Conservation (phyloP, 2,888 invertebrate genomes). For the Anthophora plumipes region DNA sequence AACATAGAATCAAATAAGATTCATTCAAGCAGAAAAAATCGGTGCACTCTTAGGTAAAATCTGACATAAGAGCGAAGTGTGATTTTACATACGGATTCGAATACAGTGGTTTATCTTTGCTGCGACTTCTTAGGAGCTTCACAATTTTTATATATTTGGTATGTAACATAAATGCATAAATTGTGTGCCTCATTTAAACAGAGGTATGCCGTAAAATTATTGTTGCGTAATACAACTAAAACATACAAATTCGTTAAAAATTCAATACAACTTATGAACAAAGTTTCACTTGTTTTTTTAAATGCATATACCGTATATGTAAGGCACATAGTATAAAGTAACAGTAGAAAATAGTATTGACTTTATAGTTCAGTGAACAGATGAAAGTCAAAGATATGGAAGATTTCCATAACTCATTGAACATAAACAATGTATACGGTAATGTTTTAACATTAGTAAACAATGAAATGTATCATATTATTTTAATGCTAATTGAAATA, state of each 20-base stretch:
- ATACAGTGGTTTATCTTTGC: neutral
- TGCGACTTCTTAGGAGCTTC: neutral
- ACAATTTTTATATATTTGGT: neutral
- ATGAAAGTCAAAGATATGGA: slow-evolving; percentile 42
- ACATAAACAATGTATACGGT: slow-evolving; percentile 18
- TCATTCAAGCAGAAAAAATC: neutral
- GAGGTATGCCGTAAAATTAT: slow-evolving; percentile 17
- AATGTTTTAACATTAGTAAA: slow-evolving; percentile 12
- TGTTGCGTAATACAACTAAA: slow-evolving; percentile 17
- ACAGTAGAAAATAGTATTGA: slow-evolving; percentile 23
- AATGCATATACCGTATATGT: slow-evolving; percentile 29
- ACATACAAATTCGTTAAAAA: slow-evolving; percentile 29
- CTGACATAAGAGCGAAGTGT: neutral
- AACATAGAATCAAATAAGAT: slow-evolving; percentile 11
- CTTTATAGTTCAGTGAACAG: slow-evolving; percentile 6
- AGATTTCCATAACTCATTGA: slow-evolving; percentile 16
- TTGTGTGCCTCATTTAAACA: slow-evolving; percentile 9
- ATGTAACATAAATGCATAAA: slow-evolving; percentile 46
- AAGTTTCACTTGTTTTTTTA: slow-evolving; percentile 12
- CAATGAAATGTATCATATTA: slow-evolving; percentile 14
- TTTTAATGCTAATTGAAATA: slow-evolving; percentile 3
- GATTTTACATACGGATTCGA: neutral
- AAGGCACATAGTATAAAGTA: slow-evolving; percentile 54
- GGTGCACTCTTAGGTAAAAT: slow-evolving; percentile 5
- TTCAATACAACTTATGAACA: slow-evolving; percentile 23